These are phyloP conservation scores for Platyscapa corneri DNA, from an alignment of 1,140 invertebrate species.

Conservation along the genomic window DNA sequence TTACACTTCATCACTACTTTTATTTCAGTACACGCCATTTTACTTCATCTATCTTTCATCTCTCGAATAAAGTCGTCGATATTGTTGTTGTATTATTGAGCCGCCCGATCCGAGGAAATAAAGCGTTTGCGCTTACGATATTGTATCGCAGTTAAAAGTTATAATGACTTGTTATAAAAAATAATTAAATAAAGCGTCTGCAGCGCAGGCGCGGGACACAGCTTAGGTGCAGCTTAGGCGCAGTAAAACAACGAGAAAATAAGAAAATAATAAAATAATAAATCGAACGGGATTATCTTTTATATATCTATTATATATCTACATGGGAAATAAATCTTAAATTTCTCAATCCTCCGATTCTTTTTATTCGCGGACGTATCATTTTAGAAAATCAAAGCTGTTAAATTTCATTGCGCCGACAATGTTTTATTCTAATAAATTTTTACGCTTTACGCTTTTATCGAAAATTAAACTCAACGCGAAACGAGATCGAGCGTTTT, in stretches of 20 bases:
- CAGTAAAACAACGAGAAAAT: no score
- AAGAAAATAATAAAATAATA: neutral
- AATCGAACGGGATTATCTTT: neutral
- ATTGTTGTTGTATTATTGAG: neutral
- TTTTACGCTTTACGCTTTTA: neutral
- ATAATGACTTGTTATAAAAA: neutral
- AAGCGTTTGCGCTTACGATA: neutral
- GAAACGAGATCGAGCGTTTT: neutral
- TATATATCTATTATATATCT: neutral
- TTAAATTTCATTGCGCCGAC: neutral
- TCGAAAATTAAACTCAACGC: neutral
- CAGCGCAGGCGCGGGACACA: no score
- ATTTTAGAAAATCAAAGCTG: neutral
- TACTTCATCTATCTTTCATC: neutral
- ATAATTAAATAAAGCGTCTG: no score
- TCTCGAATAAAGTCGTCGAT: no score
- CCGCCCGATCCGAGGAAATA: neutral
- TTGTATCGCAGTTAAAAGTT: neutral
- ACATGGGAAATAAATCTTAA: neutral
- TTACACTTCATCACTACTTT: neutral
- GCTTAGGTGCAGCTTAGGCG: no score
- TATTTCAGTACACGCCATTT: neutral
- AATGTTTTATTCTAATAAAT: neutral
- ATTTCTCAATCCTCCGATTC: neutral
- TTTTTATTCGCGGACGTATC: neutral